These are phyloP conservation scores for Ophion slaviceki DNA, from an alignment of 2,888 invertebrate genomes.

Conservation along the genomic window DNA sequence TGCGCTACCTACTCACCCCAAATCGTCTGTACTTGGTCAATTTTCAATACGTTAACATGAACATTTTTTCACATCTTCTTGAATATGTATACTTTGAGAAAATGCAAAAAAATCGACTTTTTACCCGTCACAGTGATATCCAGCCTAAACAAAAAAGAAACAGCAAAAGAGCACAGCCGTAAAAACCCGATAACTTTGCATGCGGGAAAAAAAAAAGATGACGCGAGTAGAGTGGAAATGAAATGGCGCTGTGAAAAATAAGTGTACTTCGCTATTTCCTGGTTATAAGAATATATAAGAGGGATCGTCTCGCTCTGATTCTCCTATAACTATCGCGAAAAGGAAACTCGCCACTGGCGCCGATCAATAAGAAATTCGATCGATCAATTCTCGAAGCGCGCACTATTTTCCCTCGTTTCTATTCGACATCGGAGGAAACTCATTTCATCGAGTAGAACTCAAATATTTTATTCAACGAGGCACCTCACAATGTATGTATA, in stretches of 20 bases:
- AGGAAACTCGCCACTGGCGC: slow-evolving; percentile 3
- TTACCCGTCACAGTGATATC: too few species aligned
- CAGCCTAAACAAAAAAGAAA: background rate
- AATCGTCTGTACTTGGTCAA: too few species aligned
- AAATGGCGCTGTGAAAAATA: slow-evolving; percentile 16
- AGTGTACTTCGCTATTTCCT: slow-evolving; percentile 3
- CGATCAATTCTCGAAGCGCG: slow-evolving; percentile 47
- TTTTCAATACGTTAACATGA: too few species aligned
- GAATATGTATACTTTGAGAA: too few species aligned
- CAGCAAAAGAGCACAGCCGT: background rate
- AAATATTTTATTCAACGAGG: slow-evolving; percentile 64
- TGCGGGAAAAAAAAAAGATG: background rate
- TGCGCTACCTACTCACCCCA: too few species aligned
- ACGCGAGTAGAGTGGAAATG: slow-evolving; percentile 11
- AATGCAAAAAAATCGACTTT: too few species aligned
- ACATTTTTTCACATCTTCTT: too few species aligned
- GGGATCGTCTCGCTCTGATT: slow-evolving; percentile 43
- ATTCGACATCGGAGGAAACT: slow-evolving; percentile 54
- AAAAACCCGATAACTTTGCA: background rate
- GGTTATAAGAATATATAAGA: slow-evolving; percentile 1
- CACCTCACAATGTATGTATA: slow-evolving; percentile 30
- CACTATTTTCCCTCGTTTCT: slow-evolving; percentile 38
- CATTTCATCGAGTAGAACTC: slow-evolving; percentile 49
- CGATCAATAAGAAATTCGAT: slow-evolving; percentile 54
- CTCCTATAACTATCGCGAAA: slow-evolving; percentile 25